A percentile compares a stretch with the other conserved stretches of the same genome.
These are phyloP conservation scores for Mimumesa dahlbomi DNA, from an alignment of 2,888 invertebrate species.

Conservation along the genomic window DNA sequence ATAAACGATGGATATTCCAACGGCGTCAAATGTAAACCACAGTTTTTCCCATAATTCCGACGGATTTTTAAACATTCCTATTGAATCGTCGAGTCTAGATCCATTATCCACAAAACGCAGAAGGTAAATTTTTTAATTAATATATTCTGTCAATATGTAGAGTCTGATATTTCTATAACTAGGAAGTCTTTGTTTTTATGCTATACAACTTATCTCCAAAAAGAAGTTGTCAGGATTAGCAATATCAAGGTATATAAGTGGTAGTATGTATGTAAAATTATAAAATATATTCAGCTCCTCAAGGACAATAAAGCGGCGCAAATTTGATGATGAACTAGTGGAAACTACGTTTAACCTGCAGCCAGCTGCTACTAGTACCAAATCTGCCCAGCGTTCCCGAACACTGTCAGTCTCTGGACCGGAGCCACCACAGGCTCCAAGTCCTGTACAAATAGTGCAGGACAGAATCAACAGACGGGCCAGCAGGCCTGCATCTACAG, in stretches of 20 bases:
- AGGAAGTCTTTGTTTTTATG: no score
- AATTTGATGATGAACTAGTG: slow-evolving; percentile 98
- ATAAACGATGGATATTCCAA: slow-evolving; percentile 61
- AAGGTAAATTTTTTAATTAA: slow-evolving; percentile 61
- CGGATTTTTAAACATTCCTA: slow-evolving; percentile 72
- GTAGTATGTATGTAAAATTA: not conserved
- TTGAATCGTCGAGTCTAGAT: slow-evolving; percentile 74
- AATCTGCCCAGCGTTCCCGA: slow-evolving; percentile 74
- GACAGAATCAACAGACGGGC: slow-evolving; percentile 75
- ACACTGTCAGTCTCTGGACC: slow-evolving; percentile 72
- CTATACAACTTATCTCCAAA: no score
- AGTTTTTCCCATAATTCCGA: slow-evolving; percentile 68
- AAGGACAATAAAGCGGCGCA: slow-evolving; percentile 95
- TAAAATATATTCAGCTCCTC: slow-evolving; percentile 86
- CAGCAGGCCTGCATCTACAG: slow-evolving; percentile 74
- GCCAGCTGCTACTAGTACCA: slow-evolving; percentile 74
- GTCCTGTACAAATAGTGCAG: slow-evolving; percentile 72
- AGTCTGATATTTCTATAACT: no score
- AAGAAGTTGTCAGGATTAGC: no score
- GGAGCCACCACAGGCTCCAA: slow-evolving; percentile 71
- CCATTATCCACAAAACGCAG: slow-evolving; percentile 76
- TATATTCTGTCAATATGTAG: not conserved
- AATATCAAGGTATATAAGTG: not conserved
- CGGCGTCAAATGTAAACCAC: slow-evolving; percentile 69
- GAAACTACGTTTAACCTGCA: slow-evolving; percentile 83